These are phyloP conservation scores for Neuroterus valhalla DNA, from an alignment of 1,140 invertebrate genomes.

Conservation along the genomic window DNA sequence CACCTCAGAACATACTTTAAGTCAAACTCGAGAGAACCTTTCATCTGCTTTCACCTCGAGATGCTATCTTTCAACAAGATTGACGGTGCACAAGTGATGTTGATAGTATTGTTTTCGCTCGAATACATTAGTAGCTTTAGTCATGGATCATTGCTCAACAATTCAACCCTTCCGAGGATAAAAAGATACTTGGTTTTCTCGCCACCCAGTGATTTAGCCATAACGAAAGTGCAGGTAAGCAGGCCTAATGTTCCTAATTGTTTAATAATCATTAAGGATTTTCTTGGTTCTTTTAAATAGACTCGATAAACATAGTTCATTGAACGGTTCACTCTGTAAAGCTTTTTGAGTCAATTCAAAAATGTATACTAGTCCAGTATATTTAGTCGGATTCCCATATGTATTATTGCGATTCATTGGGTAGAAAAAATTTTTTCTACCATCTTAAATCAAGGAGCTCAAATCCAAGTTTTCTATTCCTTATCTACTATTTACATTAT, in stretches of 20 bases:
- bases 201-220: slow-evolving; percentile 33
- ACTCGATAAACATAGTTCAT: not conserved
- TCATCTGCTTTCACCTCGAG: slow-evolving; percentile 47
- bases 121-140: slow-evolving; percentile 33
- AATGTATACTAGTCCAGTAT: no score
- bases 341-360: no score
- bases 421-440: no score
- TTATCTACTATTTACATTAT: no score
- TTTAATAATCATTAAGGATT: not conserved
- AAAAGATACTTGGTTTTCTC: slow-evolving; percentile 69
- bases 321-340: no score
- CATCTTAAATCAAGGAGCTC: no score
- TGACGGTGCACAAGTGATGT: slow-evolving; percentile 39
- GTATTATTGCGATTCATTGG: no score
- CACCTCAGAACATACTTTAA: slow-evolving; percentile 42
- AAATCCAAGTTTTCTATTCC: no score
- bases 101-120: slow-evolving; percentile 41
- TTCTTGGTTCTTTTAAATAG: slow-evolving; percentile 2
- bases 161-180: slow-evolving; percentile 43
- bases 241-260: not conserved
- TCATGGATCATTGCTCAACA: slow-evolving; percentile 48
- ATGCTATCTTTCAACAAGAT: slow-evolving; percentile 50
- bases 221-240: slow-evolving; percentile 69
- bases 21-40: slow-evolving; percentile 46
- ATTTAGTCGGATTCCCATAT: no score